These are phyloP conservation scores for Limnephilus lunatus DNA, from an alignment of 2,888 invertebrate species.

Conservation along the genomic window DNA sequence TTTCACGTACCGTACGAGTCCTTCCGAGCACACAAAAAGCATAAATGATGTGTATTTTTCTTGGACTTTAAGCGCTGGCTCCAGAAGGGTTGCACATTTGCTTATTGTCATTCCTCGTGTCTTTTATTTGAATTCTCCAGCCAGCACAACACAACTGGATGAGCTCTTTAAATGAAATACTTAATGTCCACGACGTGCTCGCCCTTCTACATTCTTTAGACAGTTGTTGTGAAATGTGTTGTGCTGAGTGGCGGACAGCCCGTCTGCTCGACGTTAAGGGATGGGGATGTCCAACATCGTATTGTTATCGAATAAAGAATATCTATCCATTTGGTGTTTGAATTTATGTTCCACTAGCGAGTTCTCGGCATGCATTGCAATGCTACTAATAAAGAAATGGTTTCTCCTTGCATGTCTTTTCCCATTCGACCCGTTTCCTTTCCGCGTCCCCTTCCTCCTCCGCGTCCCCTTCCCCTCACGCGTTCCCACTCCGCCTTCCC, in stretches of 20 bases:
- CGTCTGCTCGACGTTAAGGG: not conserved
- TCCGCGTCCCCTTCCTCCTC: too few species aligned
- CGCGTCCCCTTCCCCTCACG: too few species aligned
- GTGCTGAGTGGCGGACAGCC: not conserved
- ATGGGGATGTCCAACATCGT: not conserved
- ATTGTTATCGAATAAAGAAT: not conserved
- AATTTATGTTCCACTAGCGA: not conserved
- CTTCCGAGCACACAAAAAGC: not conserved
- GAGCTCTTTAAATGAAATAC: constrained; percentile 6
- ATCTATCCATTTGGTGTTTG: not conserved
- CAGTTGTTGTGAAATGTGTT: constrained; percentile 5
- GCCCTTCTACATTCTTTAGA: constrained; percentile 1
- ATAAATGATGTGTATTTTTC: not conserved
- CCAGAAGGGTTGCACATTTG: not conserved
- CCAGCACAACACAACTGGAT: not conserved
- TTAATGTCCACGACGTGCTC: constrained; percentile 9
- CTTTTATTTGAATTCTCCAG: constrained; percentile 21
- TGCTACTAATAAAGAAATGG: too few species aligned
- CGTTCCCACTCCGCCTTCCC: too few species aligned
- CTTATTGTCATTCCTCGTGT: constrained; percentile 15
- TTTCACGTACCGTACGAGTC: not conserved
- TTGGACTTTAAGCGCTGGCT: not conserved
- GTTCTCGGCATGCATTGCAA: too few species aligned
- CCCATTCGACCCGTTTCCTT: too few species aligned
- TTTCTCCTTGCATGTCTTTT: too few species aligned